phyloP scores from a whole-genome alignment of 1,140 invertebrate species.

The Polypedilum vanderplanki region DNA sequence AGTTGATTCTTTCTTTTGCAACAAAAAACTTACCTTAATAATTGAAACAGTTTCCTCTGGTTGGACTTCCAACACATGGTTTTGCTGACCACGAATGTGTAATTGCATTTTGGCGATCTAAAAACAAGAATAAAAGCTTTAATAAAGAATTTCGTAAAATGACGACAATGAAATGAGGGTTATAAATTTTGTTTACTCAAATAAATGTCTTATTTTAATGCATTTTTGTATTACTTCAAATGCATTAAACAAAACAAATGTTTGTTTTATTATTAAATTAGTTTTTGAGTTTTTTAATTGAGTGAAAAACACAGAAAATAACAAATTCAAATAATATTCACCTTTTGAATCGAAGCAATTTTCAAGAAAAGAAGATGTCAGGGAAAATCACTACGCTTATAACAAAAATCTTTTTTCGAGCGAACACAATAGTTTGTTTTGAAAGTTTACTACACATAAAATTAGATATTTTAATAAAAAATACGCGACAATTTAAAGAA shows the following conservation, averaged over 20 bases:
- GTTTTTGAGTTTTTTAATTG: neutral
- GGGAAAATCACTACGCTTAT: neutral
- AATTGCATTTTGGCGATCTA: conserved; percentile 44
- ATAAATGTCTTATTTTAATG: neutral
- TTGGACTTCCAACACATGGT: conserved; percentile 46
- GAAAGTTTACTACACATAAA: too few species aligned
- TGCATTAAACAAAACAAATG: neutral
- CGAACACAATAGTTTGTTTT: too few species aligned
- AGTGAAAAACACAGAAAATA: neutral
- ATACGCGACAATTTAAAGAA: neutral
- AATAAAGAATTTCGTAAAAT: neutral
- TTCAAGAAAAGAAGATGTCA: neutral
- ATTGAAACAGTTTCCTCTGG: conserved; percentile 46
- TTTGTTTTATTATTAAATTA: neutral
- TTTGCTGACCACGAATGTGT: conserved; percentile 47
- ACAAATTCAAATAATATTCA: neutral
- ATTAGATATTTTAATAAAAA: too few species aligned
- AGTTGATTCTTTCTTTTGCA: neutral
- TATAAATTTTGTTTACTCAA: conserved; percentile 24
- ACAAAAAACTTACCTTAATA: conserved; percentile 43
- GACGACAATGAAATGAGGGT: neutral
- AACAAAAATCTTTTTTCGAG: neutral
- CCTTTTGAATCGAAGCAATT: neutral
- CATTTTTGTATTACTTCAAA: neutral
- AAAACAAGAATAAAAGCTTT: neutral